A percentile compares a stretch with the other conserved stretches of the same genome.
phyloP scores from a whole-genome alignment of 2,888 invertebrate genomes.

The Cantharis flavilabris region DNA sequence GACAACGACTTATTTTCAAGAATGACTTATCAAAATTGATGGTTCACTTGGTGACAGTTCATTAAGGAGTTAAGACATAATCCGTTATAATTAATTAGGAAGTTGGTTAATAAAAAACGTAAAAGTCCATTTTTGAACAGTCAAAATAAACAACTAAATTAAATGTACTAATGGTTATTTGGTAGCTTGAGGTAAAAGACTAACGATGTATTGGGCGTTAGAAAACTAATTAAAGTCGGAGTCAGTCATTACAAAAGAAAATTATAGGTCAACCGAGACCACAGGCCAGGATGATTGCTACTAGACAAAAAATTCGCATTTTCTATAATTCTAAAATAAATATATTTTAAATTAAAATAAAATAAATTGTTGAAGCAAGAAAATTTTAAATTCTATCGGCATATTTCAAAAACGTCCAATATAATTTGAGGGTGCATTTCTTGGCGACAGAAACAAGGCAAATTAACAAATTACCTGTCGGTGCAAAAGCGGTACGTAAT shows the following conservation, averaged over 20 bases:
- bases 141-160: constrained; percentile 32
- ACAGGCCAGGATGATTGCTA: constrained; percentile 29
- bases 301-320: constrained; percentile 20
- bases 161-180: constrained; percentile 19
- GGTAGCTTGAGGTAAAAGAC: constrained; percentile 20
- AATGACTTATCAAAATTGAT: background rate
- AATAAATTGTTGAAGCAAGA: background rate
- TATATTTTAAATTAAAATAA: constrained; percentile 5
- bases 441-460: constrained; percentile 30
- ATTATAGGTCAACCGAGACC: constrained; percentile 29
- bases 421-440: constrained; percentile 24
- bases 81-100: background rate
- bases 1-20: background rate
- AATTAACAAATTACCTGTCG: constrained; percentile 35
- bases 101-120: background rate
- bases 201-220: constrained; percentile 30
- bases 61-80: background rate
- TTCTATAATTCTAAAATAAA: constrained; percentile 17
- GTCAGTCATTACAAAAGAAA: constrained; percentile 23
- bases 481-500: constrained; percentile 30
- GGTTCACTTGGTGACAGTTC: background rate
- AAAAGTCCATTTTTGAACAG: background rate
- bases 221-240: constrained; percentile 31
- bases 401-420: constrained; percentile 13
- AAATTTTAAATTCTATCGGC: background rate